Evolutionary conservation across 2,888 invertebrate species (phyloP), one percentile per base, ranked within the genome.

Genomic region (Electrophaes corylata): DNA sequence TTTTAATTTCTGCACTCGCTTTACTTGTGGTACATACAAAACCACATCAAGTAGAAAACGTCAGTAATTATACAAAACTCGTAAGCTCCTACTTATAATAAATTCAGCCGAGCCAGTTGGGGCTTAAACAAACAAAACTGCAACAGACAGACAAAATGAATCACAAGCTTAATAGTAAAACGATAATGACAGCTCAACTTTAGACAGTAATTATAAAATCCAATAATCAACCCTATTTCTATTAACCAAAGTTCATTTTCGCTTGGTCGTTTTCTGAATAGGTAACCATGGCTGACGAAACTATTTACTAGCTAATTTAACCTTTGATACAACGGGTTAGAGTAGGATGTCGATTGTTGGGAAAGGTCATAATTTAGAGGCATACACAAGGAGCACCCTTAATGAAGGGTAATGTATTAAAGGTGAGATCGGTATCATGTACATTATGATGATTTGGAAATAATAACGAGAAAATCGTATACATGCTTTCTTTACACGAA

Each of bases 121-220:
- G n/a, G n/a, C n/a, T 58, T 50, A 35, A 14, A 29, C 31, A 56
- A 62, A 64, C 64, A 60, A 59, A 55, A 58, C 62, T 65, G 65
- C 62, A 60, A 50, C 59, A 54, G 61, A 62, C 65, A 65, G 57
- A 62, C 65, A 65, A 63, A 35, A 65, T 65, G 57, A 65, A 65
- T 65, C 57, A 65, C 55, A 23, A 14, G 41, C 43, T 59, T 61
- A 60, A 60, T 58, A 39, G 55, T 53, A 45, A 57, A 60, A 59
- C 51, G 41, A 63, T 65, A 63, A 63, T 63, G 46, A 59, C 51
- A 29, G 33, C 37, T 23, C 12, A 43, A 49, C 48, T 33, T 45
- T 26, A 18, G 10, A 4, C 31, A 6, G 6, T 5, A 12, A 35
- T 4, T 11, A 3, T 6, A 39, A 12, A 40, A 16, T n/a, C 11